Conservation (phyloP, 2,888 invertebrate species). For the Oligia fasciuncula region DNA sequence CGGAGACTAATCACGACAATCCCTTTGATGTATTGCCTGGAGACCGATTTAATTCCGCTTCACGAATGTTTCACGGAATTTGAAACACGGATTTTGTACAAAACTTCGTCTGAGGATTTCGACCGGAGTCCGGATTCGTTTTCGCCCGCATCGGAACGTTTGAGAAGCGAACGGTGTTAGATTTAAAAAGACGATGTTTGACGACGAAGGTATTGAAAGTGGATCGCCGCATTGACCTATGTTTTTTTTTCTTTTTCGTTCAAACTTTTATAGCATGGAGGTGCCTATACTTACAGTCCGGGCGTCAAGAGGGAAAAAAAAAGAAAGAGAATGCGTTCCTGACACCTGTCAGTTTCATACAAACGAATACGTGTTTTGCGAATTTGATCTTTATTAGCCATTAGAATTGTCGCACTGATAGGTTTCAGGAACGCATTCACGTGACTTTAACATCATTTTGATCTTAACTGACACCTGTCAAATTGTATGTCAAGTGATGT, state of each 20-base stretch:
- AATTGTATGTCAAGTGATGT: not conserved
- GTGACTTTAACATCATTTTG: not conserved
- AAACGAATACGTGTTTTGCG: not conserved
- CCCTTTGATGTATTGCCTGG: slow-evolving; percentile 64
- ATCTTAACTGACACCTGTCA: not conserved
- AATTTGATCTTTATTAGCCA: no score
- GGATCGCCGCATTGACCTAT: not conserved
- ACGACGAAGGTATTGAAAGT: not conserved
- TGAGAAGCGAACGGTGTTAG: slow-evolving; percentile 16
- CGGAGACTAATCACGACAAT: slow-evolving; percentile 59
- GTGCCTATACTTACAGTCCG: not conserved
- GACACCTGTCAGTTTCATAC: no score
- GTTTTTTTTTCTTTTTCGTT: not conserved
- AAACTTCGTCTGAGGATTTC: slow-evolving; percentile 42
- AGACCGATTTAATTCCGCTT: slow-evolving; percentile 60
- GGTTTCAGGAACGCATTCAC: not conserved
- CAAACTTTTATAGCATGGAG: not conserved
- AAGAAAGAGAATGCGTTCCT: not conserved
- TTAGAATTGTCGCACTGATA: not conserved
- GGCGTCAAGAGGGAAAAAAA: not conserved
- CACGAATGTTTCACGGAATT: slow-evolving; percentile 55
- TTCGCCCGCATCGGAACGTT: slow-evolving; percentile 45
- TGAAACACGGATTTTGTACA: slow-evolving; percentile 46
- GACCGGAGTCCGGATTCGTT: slow-evolving; percentile 40
- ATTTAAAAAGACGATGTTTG: slow-evolving; percentile 31